Conservation (phyloP, 2,888 invertebrate genomes). For the Drosophila nigricruria region DNA sequence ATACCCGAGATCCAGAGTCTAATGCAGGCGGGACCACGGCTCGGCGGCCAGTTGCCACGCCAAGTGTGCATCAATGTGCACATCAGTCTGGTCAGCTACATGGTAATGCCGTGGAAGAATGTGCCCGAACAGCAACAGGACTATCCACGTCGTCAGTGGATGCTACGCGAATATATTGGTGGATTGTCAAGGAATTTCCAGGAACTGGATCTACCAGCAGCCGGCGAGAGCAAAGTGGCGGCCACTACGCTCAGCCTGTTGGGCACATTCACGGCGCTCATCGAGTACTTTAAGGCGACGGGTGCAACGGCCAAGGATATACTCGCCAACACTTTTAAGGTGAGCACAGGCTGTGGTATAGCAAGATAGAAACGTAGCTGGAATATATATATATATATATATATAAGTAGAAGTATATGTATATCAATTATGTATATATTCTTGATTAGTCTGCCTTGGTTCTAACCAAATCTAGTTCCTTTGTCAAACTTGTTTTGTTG, state of each 20-base stretch:
- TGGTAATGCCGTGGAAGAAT: conserved; percentile 84
- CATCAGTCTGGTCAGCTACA: conserved; percentile 84
- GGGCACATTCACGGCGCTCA: conserved; percentile 81
- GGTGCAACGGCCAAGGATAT: conserved; percentile 84
- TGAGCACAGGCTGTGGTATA: conserved; percentile 30
- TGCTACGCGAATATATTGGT: conserved; percentile 83
- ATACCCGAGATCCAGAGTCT: conserved; percentile 83
- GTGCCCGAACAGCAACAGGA: conserved; percentile 83
- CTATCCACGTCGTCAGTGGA: conserved; percentile 79
- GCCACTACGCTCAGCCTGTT: conserved; percentile 80
- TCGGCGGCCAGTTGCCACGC: conserved; percentile 81
- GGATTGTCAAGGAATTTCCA: conserved; percentile 82
- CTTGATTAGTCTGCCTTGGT: neutral
- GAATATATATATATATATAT: neutral
- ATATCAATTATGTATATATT: neutral
- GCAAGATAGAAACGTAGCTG: neutral
- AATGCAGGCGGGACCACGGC: conserved; percentile 82
- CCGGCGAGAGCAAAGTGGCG: conserved; percentile 81
- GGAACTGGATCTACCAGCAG: conserved; percentile 76
- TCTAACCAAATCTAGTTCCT: neutral
- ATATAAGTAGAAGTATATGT: neutral
- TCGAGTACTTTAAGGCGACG: conserved; percentile 84
- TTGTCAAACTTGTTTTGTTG: neutral
- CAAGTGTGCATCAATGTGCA: conserved; percentile 83
- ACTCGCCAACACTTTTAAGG: conserved; percentile 84